Conservation (phyloP, 2,797 vertebrate species). For the Sebastes kiyomatsui region DNA sequence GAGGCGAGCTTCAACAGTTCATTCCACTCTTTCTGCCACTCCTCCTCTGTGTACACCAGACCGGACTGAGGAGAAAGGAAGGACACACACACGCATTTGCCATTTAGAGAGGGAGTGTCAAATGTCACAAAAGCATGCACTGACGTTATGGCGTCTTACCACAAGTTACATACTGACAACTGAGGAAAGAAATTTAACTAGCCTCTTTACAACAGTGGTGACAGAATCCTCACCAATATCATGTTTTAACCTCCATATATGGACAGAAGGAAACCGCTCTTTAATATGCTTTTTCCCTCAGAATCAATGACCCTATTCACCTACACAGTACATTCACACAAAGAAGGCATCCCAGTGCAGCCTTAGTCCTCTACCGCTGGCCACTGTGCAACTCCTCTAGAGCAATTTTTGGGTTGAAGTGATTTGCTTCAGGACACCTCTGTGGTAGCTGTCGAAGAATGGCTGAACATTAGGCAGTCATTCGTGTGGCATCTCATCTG, state of each 20-base stretch:
- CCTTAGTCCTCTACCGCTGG: background rate
- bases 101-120: constrained; percentile 62
- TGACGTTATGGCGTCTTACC: constrained; percentile 37
- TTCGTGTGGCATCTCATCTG: constrained; percentile 29
- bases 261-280: background rate
- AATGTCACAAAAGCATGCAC: constrained; percentile 62
- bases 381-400: background rate
- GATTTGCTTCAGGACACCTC: constrained; percentile 24
- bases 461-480: constrained; percentile 15
- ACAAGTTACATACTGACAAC: constrained; percentile 38
- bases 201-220: background rate
- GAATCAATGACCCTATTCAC: background rate
- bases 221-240: background rate
- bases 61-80: constrained; percentile 86
- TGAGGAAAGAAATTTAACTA: constrained; percentile 15
- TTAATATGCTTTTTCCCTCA: background rate
- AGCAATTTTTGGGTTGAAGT: constrained; percentile 2
- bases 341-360: background rate
- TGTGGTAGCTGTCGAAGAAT: constrained; percentile 16
- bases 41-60: constrained; percentile 96
- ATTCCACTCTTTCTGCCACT: constrained; percentile 99
- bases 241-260: background rate
- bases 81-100: constrained; percentile 27
- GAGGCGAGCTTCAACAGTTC: constrained; percentile 93
- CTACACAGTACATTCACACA: background rate